Percentiles rank a stretch among this genome's conserved stretches.
Evolutionary conservation across 2,888 invertebrate genomes (phyloP).

Genomic region (Mechanitis mazaeus): DNA sequence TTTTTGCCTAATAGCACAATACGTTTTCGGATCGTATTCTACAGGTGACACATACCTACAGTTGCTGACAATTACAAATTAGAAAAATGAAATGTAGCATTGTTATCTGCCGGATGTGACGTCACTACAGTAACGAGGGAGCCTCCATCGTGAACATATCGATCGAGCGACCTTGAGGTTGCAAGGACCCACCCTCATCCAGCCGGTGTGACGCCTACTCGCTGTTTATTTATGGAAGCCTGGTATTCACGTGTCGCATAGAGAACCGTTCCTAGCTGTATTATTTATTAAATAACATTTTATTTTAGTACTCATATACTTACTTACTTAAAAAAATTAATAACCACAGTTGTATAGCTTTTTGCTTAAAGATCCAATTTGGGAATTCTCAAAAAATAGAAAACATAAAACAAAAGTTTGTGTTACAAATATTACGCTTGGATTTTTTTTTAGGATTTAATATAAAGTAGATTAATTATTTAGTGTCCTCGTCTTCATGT

Average conservation of each 20-base stretch:
- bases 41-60: background rate
- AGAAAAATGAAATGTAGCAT: constrained; percentile 15
- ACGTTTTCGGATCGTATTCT: too few relatives aligned
- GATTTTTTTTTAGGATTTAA: too few relatives aligned
- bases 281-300: too few relatives aligned
- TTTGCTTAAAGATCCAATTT: background rate
- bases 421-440: constrained; percentile 20
- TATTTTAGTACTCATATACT: too few relatives aligned
- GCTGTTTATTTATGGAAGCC: constrained; percentile 20
- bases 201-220: constrained; percentile 26
- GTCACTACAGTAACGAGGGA: constrained; percentile 29
- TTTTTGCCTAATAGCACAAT: too few relatives aligned
- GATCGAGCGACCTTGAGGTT: constrained; percentile 36
- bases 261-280: too few relatives aligned
- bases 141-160: constrained; percentile 31
- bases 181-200: constrained; percentile 32
- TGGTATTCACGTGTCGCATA: constrained; percentile 17
- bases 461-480: too few relatives aligned
- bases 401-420: constrained; percentile 26
- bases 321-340: too few relatives aligned
- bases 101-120: constrained; percentile 29
- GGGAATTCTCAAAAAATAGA: constrained; percentile 19
- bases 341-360: too few relatives aligned
- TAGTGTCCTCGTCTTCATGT: too few relatives aligned
- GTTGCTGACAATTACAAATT: background rate